Conservation (phyloP, 23 tunicate genomes). For the Aplidium turbinatum region DNA sequence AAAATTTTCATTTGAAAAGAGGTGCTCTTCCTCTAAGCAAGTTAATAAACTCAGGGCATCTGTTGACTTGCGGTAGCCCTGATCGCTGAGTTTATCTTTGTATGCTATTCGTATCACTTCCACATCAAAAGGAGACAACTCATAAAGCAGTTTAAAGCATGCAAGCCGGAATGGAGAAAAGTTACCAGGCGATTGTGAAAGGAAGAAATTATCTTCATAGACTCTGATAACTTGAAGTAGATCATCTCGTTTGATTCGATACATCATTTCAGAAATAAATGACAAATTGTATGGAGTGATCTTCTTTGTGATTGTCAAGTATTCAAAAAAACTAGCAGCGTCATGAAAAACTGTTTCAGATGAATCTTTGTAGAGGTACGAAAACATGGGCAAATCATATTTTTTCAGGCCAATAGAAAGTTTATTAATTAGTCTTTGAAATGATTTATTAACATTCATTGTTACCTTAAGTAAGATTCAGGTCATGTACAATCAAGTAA, state of each 20-base stretch:
- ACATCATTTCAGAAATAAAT: slow-evolving; percentile 54
- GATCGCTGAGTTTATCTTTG: not conserved
- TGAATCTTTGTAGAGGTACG: slow-evolving; percentile 58
- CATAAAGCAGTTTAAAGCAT: slow-evolving; percentile 29
- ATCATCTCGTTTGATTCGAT: slow-evolving; percentile 51
- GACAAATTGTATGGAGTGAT: slow-evolving; percentile 22
- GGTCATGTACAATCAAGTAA: too few relatives aligned
- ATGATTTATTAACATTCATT: not conserved
- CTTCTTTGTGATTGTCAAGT: slow-evolving; percentile 29
- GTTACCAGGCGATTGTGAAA: not conserved
- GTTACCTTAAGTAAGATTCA: too few relatives aligned
- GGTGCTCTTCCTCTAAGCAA: slow-evolving; percentile 60
- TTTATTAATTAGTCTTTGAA: slow-evolving; percentile 36
- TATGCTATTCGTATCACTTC: slow-evolving; percentile 17
- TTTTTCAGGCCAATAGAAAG: slow-evolving; percentile 39
- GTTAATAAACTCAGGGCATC: slow-evolving; percentile 24
- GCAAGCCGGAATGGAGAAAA: slow-evolving; percentile 45
- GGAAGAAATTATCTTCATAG: slow-evolving; percentile 38
- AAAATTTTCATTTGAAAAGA: slow-evolving; percentile 43
- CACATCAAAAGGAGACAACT: slow-evolving; percentile 32
- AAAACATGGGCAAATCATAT: slow-evolving; percentile 41
- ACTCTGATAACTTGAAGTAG: slow-evolving; percentile 32
- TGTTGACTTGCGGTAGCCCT: slow-evolving; percentile 24
- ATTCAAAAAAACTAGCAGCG: slow-evolving; percentile 11
- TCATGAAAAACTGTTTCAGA: not conserved